Evolutionary conservation across 2,888 invertebrate species (phyloP).

Genomic region (Pyrgus malvae): DNA sequence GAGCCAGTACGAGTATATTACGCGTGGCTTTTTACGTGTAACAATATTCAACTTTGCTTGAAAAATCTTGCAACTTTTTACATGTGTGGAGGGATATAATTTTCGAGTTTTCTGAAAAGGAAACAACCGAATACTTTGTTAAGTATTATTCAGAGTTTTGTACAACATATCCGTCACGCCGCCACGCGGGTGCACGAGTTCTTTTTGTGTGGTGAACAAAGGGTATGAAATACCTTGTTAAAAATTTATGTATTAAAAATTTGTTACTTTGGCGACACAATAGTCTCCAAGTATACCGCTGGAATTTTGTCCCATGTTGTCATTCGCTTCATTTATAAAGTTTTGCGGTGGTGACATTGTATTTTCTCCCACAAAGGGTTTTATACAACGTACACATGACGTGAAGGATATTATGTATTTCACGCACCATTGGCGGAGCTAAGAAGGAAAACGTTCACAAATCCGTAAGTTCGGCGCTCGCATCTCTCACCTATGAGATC

Average conservation of each 20-base stretch:
- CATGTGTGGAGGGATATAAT: slow-evolving; percentile 24
- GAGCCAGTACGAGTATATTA: slow-evolving; percentile 57
- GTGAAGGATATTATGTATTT: slow-evolving; percentile 1
- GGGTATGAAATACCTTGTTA: slow-evolving; percentile 26
- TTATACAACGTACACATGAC: slow-evolving; percentile 5
- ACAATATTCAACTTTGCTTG: slow-evolving; percentile 52
- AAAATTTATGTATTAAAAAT: slow-evolving; percentile 27
- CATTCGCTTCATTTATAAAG: slow-evolving; percentile 22
- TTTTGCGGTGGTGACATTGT: slow-evolving; percentile 21
- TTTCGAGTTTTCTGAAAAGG: slow-evolving; percentile 19
- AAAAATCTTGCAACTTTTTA: slow-evolving; percentile 30
- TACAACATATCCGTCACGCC: slow-evolving; percentile 21
- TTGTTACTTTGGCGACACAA: slow-evolving; percentile 22
- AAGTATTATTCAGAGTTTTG: slow-evolving; percentile 26
- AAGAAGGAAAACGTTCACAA: slow-evolving; percentile 43
- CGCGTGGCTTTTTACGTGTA: slow-evolving; percentile 62
- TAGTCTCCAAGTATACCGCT: slow-evolving; percentile 17
- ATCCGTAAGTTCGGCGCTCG: slow-evolving; percentile 48
- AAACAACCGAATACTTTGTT: slow-evolving; percentile 24
- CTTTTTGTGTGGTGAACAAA: slow-evolving; percentile 26
- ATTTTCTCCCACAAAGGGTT: slow-evolving; percentile 7
- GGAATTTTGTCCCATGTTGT: slow-evolving; percentile 19
- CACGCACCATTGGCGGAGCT: slow-evolving; percentile 40
- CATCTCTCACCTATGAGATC: slow-evolving; percentile 59
- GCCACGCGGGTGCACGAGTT: slow-evolving; percentile 13